phyloP scores from a whole-genome alignment of 2,888 invertebrate species.

The Sphinx pinastri region DNA sequence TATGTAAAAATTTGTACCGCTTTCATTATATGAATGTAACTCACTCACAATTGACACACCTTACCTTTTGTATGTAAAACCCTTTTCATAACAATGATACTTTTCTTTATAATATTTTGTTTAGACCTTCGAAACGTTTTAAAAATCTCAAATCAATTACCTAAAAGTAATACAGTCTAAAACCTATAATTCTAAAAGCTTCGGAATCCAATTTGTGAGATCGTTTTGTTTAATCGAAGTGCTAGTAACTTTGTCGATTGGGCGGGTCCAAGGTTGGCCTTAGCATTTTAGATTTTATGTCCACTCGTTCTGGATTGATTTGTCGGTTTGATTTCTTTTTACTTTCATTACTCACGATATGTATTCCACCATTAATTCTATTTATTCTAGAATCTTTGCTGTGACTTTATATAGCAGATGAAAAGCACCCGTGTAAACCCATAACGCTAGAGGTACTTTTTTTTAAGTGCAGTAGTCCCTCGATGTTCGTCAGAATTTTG shows the following conservation, averaged over 20 bases:
- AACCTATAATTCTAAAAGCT: conserved; percentile 16
- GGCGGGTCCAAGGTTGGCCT: neutral
- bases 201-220: conserved; percentile 3
- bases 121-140: neutral
- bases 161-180: neutral
- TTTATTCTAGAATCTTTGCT: no score
- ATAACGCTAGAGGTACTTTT: no score
- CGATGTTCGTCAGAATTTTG: no score
- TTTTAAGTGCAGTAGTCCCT: no score
- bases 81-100: no score
- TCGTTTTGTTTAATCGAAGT: conserved; percentile 9
- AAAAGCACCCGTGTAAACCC: no score
- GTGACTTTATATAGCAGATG: no score
- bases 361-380: no score
- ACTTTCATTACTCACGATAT: no score
- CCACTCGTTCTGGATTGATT: no score
- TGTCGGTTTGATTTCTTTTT: no score
- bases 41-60: neutral
- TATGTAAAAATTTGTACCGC: neutral
- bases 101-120: no score
- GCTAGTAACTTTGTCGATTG: neutral
- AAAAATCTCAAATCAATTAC: neutral
- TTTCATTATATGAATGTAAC: neutral
- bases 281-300: neutral
- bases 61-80: neutral